Base-by-base conservation (phyloP, 2,113 vertebrate genomes). In the Nothoprocta pentlandii region DNA sequence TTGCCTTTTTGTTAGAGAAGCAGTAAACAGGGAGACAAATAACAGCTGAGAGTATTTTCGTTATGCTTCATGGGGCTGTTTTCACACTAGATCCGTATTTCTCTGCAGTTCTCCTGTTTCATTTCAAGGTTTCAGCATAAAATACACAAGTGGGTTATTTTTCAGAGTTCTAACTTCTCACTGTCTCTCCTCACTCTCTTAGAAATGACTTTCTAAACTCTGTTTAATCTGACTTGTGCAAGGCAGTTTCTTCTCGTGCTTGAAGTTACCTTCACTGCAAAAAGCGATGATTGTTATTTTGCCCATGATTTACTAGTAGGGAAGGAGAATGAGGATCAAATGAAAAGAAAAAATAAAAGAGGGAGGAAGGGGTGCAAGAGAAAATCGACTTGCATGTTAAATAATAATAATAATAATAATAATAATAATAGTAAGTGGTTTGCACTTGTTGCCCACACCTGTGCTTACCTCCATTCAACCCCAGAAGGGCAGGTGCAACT, bases 11-110 rank as follows among this genome's bases (percentile, higher is more conserved):
- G 30, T 34, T 78, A 87, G 51, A 94, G 79, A 28, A 75, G 44
- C 68, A 85, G 62, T 69, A 87, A 90, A 6, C 30, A 90, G 41
- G 63, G 92, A 87, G 74, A 66, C 69, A 70, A 77, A 25, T 56
- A 93, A 79, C 63, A 96, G 34, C 92, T 94, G 88, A 91, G 11
- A 85, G 80, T 83, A 86, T 79, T 84, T 85, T 58, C 61, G 28
- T 90, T 90, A 58, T 5, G 36, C 77, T 79, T 78, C 83, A 36
- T 20, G 58, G 83, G 59, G 39, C 47, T 71, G 47, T 84, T 90
- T 79, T 90, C 62, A 11, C 84, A 63, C 69, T 92, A 87, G 73
- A 44, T 41, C 4, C 64, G n/a, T 22, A 23, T 87, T 93, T 86
- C 59, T 82, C 49, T 81, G 46, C 44, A 67, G 74, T 73, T 66